phyloP scores from a whole-genome alignment of 2,797 vertebrate species.

The Centropyge bicolor region DNA sequence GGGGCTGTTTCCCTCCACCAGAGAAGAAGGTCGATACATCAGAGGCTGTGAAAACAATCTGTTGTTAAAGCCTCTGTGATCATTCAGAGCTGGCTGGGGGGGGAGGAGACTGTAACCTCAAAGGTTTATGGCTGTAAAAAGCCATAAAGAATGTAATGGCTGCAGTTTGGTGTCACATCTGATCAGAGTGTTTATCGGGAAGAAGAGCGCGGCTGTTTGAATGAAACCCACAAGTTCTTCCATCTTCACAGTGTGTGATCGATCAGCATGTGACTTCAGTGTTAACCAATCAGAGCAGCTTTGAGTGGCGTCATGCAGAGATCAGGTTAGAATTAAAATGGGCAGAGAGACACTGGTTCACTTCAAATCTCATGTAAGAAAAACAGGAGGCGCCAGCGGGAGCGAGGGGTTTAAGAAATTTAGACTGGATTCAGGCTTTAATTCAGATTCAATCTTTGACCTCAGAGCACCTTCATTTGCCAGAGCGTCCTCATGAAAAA shows the following conservation, averaged over 20 bases:
- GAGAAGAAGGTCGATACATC: conserved; percentile 32
- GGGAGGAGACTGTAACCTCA: conserved; percentile 16
- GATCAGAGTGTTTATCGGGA: background rate
- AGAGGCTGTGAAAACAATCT: conserved; percentile 42
- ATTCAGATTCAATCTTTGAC: background rate
- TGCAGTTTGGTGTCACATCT: background rate
- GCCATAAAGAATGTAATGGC: background rate
- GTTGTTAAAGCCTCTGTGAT: conserved; percentile 39
- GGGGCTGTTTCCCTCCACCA: background rate
- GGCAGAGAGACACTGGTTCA: too few relatives aligned
- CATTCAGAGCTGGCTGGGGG: background rate
- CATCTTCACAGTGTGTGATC: background rate
- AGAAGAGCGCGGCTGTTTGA: background rate
- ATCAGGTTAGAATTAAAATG: background rate
- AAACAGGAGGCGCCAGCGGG: too few relatives aligned
- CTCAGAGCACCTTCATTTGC: too few relatives aligned
- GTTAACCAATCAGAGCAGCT: background rate
- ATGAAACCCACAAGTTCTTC: too few relatives aligned
- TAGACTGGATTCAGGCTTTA: too few relatives aligned
- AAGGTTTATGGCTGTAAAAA: conserved; percentile 13
- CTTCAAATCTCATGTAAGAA: too few relatives aligned
- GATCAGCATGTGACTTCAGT: background rate
- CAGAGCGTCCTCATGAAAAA: too few relatives aligned
- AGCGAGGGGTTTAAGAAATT: too few relatives aligned
- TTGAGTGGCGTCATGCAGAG: background rate